Conservation (phyloP, 2,888 invertebrate genomes). For the Pandemis corylana region DNA sequence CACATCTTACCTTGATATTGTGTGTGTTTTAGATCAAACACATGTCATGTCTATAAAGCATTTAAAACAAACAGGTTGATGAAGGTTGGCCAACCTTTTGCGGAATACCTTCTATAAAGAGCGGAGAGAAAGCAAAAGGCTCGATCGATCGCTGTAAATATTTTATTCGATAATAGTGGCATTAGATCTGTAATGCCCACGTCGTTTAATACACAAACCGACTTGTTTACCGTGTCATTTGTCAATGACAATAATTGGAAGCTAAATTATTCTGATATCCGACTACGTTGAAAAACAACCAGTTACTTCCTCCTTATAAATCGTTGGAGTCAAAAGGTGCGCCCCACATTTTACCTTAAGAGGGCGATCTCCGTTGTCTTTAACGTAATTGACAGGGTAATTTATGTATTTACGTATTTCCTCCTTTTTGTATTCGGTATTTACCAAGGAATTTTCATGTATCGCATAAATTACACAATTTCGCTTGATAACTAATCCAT, state of each 20-base stretch:
- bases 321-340: constrained; percentile 36
- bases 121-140: background rate
- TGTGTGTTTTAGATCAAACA: too few relatives aligned
- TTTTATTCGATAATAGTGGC: constrained; percentile 6
- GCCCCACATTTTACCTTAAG: constrained; percentile 38
- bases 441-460: background rate
- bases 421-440: constrained; percentile 5
- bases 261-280: constrained; percentile 10
- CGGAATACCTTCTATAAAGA: too few relatives aligned
- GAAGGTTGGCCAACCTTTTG: too few relatives aligned
- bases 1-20: too few relatives aligned
- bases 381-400: constrained; percentile 38
- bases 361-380: constrained; percentile 37
- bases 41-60: too few relatives aligned
- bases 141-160: background rate
- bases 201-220: background rate
- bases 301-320: constrained; percentile 31
- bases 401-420: constrained; percentile 32
- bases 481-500: too few relatives aligned
- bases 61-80: too few relatives aligned
- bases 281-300: constrained; percentile 16
- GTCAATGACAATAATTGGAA: background rate
- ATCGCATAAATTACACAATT: background rate
- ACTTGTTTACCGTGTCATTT: constrained; percentile 9
- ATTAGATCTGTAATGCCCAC: background rate